These are phyloP conservation scores for Myotis myotis DNA, from an alignment of 2,797 vertebrate genomes.

Conservation along the genomic window DNA sequence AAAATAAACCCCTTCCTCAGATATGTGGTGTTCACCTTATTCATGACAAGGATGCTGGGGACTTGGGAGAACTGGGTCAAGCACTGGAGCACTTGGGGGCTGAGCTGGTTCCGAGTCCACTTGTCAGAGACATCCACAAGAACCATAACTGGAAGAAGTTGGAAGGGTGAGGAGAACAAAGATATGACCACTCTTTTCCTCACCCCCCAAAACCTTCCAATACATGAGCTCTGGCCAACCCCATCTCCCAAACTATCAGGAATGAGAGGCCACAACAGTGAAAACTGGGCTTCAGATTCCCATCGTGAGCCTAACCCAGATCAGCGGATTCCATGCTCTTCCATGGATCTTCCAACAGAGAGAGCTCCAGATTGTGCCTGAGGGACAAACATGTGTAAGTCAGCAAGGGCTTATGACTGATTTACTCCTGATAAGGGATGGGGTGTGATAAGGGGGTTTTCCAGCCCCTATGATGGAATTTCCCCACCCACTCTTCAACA, in stretches of 20 bases:
- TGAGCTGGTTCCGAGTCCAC: constrained; percentile 88
- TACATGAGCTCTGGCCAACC: background rate
- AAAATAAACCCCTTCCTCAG: rapidly evolving
- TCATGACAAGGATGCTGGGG: constrained; percentile 93
- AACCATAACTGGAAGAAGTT: constrained; percentile 88
- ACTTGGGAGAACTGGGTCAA: constrained; percentile 86
- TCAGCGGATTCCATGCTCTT: constrained; percentile 91
- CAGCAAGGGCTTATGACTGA: background rate
- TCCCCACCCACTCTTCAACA: background rate
- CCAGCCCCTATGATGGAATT: background rate
- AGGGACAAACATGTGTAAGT: constrained; percentile 38
- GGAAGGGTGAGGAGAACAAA: background rate
- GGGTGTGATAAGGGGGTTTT: background rate
- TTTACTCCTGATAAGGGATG: background rate
- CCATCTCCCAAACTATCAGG: background rate
- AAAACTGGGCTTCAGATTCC: background rate
- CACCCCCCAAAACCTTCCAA: background rate
- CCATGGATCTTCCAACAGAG: constrained; percentile 92
- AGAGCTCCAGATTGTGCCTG: constrained; percentile 92
- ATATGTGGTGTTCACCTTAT: constrained; percentile 88
- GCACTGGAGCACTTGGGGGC: constrained; percentile 90
- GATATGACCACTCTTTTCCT: background rate
- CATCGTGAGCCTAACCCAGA: constrained; percentile 84
- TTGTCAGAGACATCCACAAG: constrained; percentile 93
- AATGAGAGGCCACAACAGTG: background rate